phyloP scores from a whole-genome alignment of 2,797 vertebrate species.

The Jordanella pulchra region DNA sequence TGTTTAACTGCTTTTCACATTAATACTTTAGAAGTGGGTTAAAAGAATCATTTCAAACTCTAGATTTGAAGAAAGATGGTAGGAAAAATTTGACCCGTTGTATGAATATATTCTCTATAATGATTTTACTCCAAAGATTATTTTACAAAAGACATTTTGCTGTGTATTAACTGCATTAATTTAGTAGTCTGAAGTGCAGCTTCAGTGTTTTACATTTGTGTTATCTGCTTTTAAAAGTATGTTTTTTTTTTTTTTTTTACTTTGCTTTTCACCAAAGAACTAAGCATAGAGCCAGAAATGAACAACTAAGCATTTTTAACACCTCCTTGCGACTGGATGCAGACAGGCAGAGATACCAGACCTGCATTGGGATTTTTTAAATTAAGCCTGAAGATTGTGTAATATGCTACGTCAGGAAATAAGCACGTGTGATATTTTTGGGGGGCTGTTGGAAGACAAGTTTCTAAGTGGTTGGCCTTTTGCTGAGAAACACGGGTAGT shows the following conservation, averaged over 20 bases:
- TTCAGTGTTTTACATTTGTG: too few relatives aligned
- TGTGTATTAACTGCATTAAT: background rate
- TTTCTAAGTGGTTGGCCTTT: conserved; percentile 69
- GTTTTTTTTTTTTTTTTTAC: background rate
- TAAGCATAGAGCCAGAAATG: conserved; percentile 50
- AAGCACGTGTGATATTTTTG: conserved; percentile 73
- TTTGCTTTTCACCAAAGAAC: conserved; percentile 30
- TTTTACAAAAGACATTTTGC: background rate
- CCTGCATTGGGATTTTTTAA: conserved; percentile 64
- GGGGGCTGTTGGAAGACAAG: conserved; percentile 64
- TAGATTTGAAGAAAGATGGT: background rate
- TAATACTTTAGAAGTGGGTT: background rate
- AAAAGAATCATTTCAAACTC: background rate
- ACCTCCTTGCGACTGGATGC: conserved; percentile 63
- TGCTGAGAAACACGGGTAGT: conserved; percentile 58
- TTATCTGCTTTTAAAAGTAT: background rate
- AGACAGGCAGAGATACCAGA: conserved; percentile 54
- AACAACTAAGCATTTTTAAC: conserved; percentile 56
- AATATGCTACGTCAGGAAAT: conserved; percentile 73
- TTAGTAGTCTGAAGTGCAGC: background rate
- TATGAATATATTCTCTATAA: background rate
- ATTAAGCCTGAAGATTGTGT: conserved; percentile 66
- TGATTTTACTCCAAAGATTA: background rate
- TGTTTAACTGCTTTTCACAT: too few relatives aligned
- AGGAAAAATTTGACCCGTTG: background rate